These are phyloP conservation scores for Dicrurus megarhynchus DNA, from an alignment of 2,113 vertebrate genomes.

Conservation along the genomic window DNA sequence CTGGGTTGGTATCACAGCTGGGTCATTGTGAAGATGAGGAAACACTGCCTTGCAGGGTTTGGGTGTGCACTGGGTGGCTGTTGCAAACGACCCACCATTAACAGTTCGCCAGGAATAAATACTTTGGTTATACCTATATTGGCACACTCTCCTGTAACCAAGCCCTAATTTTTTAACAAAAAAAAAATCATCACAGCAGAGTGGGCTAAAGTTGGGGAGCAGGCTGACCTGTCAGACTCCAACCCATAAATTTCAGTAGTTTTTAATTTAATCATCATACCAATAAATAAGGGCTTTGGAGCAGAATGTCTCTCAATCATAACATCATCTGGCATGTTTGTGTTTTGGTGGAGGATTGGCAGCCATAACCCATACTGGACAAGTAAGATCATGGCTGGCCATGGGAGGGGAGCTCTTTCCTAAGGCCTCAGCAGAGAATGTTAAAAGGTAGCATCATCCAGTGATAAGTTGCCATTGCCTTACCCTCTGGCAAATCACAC, in stretches of 20 bases:
- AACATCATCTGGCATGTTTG: not conserved
- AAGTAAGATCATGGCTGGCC: not conserved
- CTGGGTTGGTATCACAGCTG: not conserved
- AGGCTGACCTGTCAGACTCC: not conserved
- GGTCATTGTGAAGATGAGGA: not conserved
- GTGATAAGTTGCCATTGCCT: not conserved
- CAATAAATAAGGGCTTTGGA: not conserved
- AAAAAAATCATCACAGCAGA: not conserved
- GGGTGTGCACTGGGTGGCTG: not conserved
- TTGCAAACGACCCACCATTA: not conserved
- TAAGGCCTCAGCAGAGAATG: not conserved
- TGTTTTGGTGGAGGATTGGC: not conserved
- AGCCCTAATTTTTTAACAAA: not conserved
- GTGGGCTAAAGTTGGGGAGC: not conserved
- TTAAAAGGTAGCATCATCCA: conserved; percentile 6
- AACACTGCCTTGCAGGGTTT: not conserved
- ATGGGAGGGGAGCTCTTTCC: not conserved
- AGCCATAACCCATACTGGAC: not conserved
- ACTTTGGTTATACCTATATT: not conserved
- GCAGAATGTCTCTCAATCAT: not conserved
- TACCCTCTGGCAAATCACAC: not conserved
- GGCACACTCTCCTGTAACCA: not conserved
- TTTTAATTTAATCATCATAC: not conserved
- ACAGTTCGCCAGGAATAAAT: not conserved
- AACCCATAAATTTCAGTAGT: not conserved